Conservation (phyloP, 2,797 vertebrate genomes). For the Pseudochaenichthys georgianus region DNA sequence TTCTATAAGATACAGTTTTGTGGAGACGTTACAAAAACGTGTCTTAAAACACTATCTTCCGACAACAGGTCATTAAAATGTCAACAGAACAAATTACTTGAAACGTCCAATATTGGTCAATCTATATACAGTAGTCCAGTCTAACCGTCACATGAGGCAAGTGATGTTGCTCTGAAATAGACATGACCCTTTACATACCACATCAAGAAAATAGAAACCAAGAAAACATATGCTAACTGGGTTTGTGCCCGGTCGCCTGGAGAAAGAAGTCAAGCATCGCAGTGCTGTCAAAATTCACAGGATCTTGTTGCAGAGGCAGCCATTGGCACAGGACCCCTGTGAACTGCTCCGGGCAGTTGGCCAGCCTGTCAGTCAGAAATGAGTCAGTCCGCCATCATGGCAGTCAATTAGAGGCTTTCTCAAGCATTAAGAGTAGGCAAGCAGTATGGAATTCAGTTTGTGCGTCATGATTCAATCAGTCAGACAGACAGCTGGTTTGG, state of each 20-base stretch:
- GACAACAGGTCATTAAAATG: neutral
- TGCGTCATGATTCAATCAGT: constrained; percentile 9
- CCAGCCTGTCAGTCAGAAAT: constrained; percentile 46
- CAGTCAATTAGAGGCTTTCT: constrained; percentile 32
- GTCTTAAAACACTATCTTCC: neutral
- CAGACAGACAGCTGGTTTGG: constrained; percentile 19
- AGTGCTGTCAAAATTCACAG: constrained; percentile 84
- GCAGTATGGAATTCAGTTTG: neutral
- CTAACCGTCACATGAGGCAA: neutral
- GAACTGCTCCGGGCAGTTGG: constrained; percentile 47
- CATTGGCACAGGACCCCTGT: constrained; percentile 55
- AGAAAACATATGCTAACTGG: constrained; percentile 31
- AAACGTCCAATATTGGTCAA: too few relatives aligned
- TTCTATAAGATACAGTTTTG: neutral
- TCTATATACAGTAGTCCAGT: neutral
- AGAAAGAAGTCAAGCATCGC: constrained; percentile 75
- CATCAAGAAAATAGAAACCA: constrained; percentile 41
- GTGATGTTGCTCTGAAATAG: neutral
- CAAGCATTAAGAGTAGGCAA: constrained; percentile 5
- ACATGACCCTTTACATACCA: constrained; percentile 11
- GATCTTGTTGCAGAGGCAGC: constrained; percentile 64
- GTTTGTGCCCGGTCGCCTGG: constrained; percentile 63
- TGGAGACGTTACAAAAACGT: neutral
- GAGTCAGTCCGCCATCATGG: constrained; percentile 12
- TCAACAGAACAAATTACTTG: neutral